A percentile compares a stretch with the other conserved stretches of the same genome.
These are phyloP conservation scores for Hedychridium roseum DNA, from an alignment of 2,888 invertebrate species.

Conservation along the genomic window DNA sequence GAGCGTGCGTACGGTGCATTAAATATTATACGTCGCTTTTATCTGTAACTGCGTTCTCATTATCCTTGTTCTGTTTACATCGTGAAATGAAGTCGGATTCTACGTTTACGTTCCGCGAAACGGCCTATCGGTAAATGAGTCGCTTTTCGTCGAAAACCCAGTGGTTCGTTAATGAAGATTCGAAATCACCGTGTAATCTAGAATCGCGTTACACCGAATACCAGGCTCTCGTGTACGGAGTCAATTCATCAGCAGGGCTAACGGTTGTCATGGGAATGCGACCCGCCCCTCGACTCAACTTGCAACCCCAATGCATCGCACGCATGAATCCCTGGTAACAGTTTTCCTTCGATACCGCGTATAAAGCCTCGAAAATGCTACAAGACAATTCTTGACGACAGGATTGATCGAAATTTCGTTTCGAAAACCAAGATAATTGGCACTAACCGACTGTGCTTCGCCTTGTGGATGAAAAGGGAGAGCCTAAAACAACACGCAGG, in stretches of 20 bases:
- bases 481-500: conserved; percentile 10
- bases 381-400: too few relatives aligned
- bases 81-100: too few relatives aligned
- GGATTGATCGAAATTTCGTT: too few relatives aligned
- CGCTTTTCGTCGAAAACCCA: too few relatives aligned
- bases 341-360: conserved; percentile 5
- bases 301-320: conserved; percentile 35
- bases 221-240: conserved; percentile 44
- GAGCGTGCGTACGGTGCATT: too few relatives aligned
- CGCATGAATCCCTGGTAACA: conserved; percentile 32
- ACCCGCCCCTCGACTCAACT: conserved; percentile 45
- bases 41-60: too few relatives aligned
- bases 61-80: too few relatives aligned
- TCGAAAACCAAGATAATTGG: too few relatives aligned
- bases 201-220: conserved; percentile 45
- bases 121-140: neutral
- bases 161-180: conserved; percentile 41
- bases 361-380: too few relatives aligned
- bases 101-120: neutral
- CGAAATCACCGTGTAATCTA: conserved; percentile 39
- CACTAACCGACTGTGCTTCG: too few relatives aligned
- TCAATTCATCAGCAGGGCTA: conserved; percentile 47
- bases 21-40: too few relatives aligned
- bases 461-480: conserved; percentile 20
- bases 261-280: conserved; percentile 58